Conservation (phyloP, 2,113 vertebrate genomes). For the Stegastes partitus region DNA sequence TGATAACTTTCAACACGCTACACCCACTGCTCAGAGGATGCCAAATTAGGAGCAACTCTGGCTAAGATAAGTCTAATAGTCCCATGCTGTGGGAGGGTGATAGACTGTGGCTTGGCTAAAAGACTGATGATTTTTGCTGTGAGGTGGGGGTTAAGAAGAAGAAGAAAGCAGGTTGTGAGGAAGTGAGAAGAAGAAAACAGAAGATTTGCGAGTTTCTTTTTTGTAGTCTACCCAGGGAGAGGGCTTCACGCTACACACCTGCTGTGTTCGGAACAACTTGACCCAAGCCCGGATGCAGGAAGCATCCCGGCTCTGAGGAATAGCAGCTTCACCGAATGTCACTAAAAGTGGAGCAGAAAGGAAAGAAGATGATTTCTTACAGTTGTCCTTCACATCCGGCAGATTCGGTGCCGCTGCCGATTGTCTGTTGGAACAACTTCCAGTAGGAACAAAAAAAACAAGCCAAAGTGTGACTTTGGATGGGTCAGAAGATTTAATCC, state of each 20-base stretch:
- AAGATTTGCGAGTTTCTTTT: background rate
- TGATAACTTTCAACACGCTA: constrained; percentile 74
- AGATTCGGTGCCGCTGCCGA: constrained; percentile 44
- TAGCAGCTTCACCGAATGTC: constrained; percentile 20
- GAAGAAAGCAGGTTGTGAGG: constrained; percentile 9
- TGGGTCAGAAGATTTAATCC: constrained; percentile 63
- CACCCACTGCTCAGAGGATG: constrained; percentile 64
- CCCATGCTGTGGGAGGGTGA: constrained; percentile 63
- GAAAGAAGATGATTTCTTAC: constrained; percentile 41
- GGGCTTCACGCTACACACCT: background rate
- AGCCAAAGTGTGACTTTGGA: constrained; percentile 63
- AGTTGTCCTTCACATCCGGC: constrained; percentile 27
- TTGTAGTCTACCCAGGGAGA: background rate
- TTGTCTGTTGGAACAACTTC: constrained; percentile 39
- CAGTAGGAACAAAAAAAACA: background rate
- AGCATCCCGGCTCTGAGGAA: background rate
- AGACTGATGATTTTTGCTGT: constrained; percentile 50
- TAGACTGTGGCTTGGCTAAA: constrained; percentile 51
- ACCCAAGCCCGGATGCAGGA: background rate
- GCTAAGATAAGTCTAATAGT: constrained; percentile 75
- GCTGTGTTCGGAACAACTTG: constrained; percentile 9
- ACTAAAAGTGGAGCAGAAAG: constrained; percentile 19
- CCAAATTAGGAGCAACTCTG: constrained; percentile 77
- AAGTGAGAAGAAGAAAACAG: constrained; percentile 4
- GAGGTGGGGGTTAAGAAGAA: constrained; percentile 27